phyloP scores from a whole-genome alignment of 1,140 invertebrate genomes.

The Brachionus plicatilis region DNA sequence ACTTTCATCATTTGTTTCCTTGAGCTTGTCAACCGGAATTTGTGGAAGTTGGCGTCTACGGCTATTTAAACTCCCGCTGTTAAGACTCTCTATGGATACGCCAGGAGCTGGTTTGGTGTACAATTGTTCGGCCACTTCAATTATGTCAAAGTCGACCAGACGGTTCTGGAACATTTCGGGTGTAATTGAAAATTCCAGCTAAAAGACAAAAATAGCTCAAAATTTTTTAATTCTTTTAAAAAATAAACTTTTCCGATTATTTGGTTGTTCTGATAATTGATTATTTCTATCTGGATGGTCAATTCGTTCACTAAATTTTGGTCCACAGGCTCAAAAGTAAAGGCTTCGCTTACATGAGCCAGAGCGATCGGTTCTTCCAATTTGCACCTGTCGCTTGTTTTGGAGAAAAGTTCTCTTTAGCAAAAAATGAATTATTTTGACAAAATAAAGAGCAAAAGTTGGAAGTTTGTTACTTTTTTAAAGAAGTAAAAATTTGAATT shows the following conservation, averaged over 20 bases:
- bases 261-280: neutral
- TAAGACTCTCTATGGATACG: neutral
- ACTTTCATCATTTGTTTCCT: neutral
- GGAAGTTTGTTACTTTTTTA: neutral
- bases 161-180: conserved; percentile 12
- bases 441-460: neutral
- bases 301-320: neutral
- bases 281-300: neutral
- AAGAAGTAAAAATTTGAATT: neutral
- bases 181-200: neutral
- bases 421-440: neutral
- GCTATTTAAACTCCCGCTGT: conserved; percentile 21
- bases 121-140: neutral
- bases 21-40: neutral
- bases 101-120: neutral
- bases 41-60: neutral
- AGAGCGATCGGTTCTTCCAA: neutral
- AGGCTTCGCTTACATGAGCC: neutral
- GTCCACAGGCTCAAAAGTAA: neutral
- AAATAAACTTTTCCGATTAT: neutral
- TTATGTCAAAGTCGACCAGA: neutral
- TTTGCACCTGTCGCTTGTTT: neutral
- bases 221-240: neutral
- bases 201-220: neutral
- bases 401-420: neutral